Conservation (phyloP, 2,797 vertebrate species). For the Dallia pectoralis region DNA sequence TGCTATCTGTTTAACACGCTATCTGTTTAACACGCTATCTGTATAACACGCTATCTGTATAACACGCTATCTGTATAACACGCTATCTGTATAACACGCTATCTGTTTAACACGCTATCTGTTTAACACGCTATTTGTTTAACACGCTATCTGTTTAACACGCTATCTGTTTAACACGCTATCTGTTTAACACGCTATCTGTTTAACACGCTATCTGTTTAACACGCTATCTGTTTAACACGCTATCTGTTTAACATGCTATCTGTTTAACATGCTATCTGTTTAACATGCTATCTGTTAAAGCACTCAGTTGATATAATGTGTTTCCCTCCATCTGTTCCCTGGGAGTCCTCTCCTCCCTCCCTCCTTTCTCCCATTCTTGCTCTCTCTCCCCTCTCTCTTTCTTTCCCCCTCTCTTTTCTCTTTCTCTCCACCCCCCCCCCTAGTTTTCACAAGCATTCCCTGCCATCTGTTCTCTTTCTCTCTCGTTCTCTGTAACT, state of each 20-base stretch:
- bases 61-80: conserved; percentile 10
- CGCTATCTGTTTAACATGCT: too few relatives aligned
- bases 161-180: conserved; percentile 17
- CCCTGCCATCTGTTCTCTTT: too few relatives aligned
- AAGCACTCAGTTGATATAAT: conserved; percentile 14
- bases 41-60: conserved; percentile 11
- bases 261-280: conserved; percentile 20
- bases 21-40: too few relatives aligned
- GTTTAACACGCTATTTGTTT: too few relatives aligned
- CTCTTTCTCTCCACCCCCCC: too few relatives aligned
- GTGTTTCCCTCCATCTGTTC: conserved; percentile 13
- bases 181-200: conserved; percentile 19
- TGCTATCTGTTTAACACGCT: conserved; percentile 17
- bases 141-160: conserved; percentile 19
- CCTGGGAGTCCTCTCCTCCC: not conserved
- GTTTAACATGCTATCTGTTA: conserved; percentile 21
- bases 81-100: conserved; percentile 7
- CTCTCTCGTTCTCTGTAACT: not conserved
- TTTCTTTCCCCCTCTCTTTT: not conserved
- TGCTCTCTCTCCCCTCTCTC: not conserved
- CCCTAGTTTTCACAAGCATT: not conserved
- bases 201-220: conserved; percentile 24
- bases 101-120: conserved; percentile 19
- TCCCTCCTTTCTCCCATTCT: conserved; percentile 4
- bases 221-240: too few relatives aligned